Base-by-base conservation (phyloP, 2,888 invertebrate genomes). In the Nomada flava region DNA sequence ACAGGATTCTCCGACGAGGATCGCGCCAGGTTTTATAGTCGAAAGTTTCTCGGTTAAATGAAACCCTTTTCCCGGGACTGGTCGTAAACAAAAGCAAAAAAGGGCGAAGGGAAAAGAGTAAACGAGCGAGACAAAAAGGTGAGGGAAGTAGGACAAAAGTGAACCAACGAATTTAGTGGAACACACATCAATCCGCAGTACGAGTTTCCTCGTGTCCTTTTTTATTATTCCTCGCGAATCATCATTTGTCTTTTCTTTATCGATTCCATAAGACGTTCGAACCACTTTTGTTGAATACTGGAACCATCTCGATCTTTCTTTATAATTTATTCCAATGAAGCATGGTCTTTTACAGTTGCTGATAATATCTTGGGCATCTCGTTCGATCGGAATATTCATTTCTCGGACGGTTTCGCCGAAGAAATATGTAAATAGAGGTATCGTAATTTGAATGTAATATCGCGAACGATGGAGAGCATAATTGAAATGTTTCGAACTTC, bases 1-100 rank as follows among this genome's bases (percentile, higher is more conserved):
- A 84, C 73, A 80, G 73, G 68, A 82, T 75, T 59, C 68, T 62
- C 63, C 76, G 65, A 72, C 76, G 76, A 72, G 81, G 11, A 42
- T 29, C 20, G 57, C 29, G 4, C 26, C 11, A 36, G 50, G 57
- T 81, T 86, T 81, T 75, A 71, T 59, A 71, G 68, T 44, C 20
- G 59, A 52, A 74, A 71, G 67, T 76, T 80, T 67, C 64, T 60
- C 76, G 70, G 65, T 76, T 69, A 76, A 82, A 72, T 55, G 79
- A 74, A 74, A 81, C 59, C 65, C 68, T 50, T 65, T 47, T 79
- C 52, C 53, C 42, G 42, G 10, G 18, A 3, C 47, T 10, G 47
- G 15, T 52, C 53, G 47, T 9, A 20, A 44, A 62, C 53, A 57
- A 63, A 20, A 29, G 13, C 47, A 15, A 26, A 20, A 10, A 15